Base-by-base conservation (phyloP, 2,888 invertebrate species). In the Panzeria rudis region DNA sequence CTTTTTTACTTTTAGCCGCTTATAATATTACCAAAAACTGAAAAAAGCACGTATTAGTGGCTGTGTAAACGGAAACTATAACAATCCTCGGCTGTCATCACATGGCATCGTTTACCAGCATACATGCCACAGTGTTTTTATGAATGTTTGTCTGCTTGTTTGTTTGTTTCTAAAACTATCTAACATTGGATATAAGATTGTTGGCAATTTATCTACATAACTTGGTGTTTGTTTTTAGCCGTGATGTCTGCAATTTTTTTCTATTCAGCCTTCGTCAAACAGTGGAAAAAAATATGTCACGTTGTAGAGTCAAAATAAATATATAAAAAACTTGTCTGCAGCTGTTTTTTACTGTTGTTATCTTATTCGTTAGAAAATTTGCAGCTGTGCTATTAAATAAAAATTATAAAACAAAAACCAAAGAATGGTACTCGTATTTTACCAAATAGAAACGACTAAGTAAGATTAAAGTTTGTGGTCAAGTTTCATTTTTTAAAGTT, bases 191-290 rank as follows among this genome's bases (percentile, higher is more conserved):
- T 78, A 69, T 73, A 73, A 78, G 75, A 85, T 85, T 81, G 56
- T 6, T 71, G 73, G 75, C 78, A 85, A 85, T 85, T 85, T 85
- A 85, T 85, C 85, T 85, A 64, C 73, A 78, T 78, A 71, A 66
- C 64, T 79, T 82, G 78, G 62, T 62, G 73, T 78, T 85, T 78
- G 85, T 81, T 85, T 82, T 85, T 82, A 78, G 78, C 82, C 85
- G 71, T 82, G 69, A 81, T 75, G 75, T 78, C 68, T 78, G 52
- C 54, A 52, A 52, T 69, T 77, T 66, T 76, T 41, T 64, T 41
- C 47, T 41, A 23, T 47, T 32, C 32, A 44, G 54, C 54, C 77
- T 69, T 64, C 77, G 64, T 62, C 52, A 79, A 61, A 54, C n/a
- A 66, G 50, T n/a, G n/a, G 38, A 6, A 64, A 85, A 73, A 68